These are phyloP conservation scores for Pluvianellus socialis DNA, from an alignment of 2,113 vertebrate genomes.

Conservation along the genomic window DNA sequence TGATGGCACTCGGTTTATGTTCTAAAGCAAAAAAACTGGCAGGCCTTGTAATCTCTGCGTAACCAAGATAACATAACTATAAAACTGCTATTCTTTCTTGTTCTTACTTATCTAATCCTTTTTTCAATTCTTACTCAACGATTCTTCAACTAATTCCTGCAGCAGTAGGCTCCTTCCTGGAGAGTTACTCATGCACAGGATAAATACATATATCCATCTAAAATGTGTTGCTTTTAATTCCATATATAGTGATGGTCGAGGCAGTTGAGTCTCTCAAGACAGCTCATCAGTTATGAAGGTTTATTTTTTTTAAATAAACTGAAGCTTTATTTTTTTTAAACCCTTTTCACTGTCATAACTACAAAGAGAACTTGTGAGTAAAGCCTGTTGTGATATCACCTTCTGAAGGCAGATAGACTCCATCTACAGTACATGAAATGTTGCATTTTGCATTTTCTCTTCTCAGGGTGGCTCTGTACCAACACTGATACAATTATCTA, in stretches of 20 bases:
- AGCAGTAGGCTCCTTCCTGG: background rate
- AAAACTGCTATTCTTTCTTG: background rate
- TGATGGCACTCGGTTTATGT: rapidly evolving
- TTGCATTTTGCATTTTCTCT: slow-evolving; percentile 21
- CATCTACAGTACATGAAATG: background rate
- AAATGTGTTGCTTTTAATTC: background rate
- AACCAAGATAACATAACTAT: background rate
- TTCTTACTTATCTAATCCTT: rapidly evolving
- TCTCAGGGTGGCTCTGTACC: background rate
- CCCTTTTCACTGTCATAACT: background rate
- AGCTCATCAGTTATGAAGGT: background rate
- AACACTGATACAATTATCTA: slow-evolving; percentile 3
- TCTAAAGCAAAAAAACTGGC: background rate
- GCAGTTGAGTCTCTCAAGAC: background rate
- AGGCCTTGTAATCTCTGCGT: background rate
- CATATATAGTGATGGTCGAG: background rate
- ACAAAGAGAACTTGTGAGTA: background rate
- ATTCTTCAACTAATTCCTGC: background rate
- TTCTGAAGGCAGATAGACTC: background rate
- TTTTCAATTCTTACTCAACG: background rate
- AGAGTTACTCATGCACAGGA: background rate
- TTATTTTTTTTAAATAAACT: background rate
- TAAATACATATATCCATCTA: background rate
- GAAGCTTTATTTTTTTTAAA: background rate
- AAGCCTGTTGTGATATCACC: background rate